Evolutionary conservation across 2,113 vertebrate genomes (phyloP).

Genomic region (Ptychochromis oligacanthus): DNA sequence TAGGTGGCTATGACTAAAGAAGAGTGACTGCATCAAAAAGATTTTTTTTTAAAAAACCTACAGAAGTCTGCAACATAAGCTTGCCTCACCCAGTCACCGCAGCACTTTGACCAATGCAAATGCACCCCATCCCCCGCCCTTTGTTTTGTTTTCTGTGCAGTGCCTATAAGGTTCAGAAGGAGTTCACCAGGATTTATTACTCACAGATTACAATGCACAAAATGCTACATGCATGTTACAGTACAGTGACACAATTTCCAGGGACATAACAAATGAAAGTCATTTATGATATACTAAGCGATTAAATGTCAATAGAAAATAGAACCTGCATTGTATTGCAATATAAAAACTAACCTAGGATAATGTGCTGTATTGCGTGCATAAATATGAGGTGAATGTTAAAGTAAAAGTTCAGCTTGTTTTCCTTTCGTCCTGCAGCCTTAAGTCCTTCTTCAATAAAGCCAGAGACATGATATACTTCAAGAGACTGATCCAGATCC

Average conservation of each 20-base stretch:
- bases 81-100: slow-evolving; percentile 19
- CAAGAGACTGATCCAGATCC: slow-evolving; percentile 98
- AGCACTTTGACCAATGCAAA: slow-evolving; percentile 46
- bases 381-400: not conserved
- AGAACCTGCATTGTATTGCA: not conserved
- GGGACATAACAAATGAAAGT: not conserved
- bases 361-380: not conserved
- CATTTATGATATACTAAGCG: not conserved
- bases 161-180: not conserved
- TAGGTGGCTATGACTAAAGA: slow-evolving; percentile 57
- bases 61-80: slow-evolving; percentile 25
- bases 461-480: slow-evolving; percentile 96
- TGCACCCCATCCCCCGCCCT: not conserved
- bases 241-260: not conserved
- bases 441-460: slow-evolving; percentile 94
- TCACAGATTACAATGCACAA: not conserved
- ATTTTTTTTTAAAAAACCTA: not conserved
- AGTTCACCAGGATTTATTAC: not conserved
- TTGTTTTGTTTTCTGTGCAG: not conserved
- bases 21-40: not conserved
- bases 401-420: not conserved
- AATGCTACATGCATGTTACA: not conserved
- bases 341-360: too few relatives aligned
- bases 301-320: not conserved
- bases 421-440: slow-evolving; percentile 75